Evolutionary conservation across 2,797 vertebrate genomes (phyloP), one percentile per base, ranked within the genome.

Genomic region (Sebastes wilsoni): DNA sequence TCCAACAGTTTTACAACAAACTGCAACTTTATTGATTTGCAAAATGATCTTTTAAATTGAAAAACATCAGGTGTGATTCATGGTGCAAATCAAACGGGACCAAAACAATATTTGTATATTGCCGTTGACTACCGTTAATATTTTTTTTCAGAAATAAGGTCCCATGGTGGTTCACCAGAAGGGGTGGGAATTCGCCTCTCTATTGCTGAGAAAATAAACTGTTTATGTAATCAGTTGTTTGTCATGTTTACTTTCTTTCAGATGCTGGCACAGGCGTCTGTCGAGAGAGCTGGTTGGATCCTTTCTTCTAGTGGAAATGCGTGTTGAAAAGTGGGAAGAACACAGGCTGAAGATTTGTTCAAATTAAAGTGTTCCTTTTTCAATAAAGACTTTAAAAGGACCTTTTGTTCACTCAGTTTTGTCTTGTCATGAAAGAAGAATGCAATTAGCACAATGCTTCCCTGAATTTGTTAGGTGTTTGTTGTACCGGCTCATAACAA

Each of bases 351-450:
- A 20, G 78, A 85, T 64, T 74, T 54, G 10, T 8, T 88, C 32
- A 23, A 52, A 76, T 72, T 14, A 2, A 20, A 6, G n/a, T 25
- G 42, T 72, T 34, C 27, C 0, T 61, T 83, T 65, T 81, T 82
- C 4, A 94, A 92, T 91, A 90, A 94, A 94, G 46, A 38, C 1
- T 67, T 52, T 11, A 7, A 79, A 77, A 73, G 23, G 3, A 77
- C 3, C 2, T 64, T 58, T 60, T 0, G 16, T 54, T 20, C 2
- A 13, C 16, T 58, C 2, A 13, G 7, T 75, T 16, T 82, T 25
- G 3, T 70, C 3, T 75, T 49, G 4, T 69, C 16, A 25, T 78
- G 2, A 62, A 75, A 67, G 1, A 66, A 59, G 2, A 20, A 36
- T 30, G 4, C 16, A 36, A 3, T 27, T 12, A 1, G 3, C 46